These are phyloP conservation scores for Aix galericulata DNA, from an alignment of 2,113 vertebrate genomes.

Conservation along the genomic window DNA sequence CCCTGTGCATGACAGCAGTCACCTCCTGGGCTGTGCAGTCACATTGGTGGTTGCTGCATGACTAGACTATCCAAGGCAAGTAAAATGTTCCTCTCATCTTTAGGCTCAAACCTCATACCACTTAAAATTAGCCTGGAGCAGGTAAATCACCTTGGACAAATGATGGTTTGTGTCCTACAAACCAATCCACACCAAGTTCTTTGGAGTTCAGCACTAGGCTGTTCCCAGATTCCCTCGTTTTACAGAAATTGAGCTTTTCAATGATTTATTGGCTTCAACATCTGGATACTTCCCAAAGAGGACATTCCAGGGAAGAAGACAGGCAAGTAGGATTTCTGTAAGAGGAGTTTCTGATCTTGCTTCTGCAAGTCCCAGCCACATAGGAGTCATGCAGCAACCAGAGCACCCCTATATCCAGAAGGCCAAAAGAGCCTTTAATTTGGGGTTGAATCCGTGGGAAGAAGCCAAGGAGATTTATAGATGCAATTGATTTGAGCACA, in stretches of 20 bases:
- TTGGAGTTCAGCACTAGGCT: background rate
- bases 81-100: background rate
- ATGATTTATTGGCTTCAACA: background rate
- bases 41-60: fast-evolving
- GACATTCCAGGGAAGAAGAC: background rate
- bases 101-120: background rate
- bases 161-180: fast-evolving
- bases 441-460: background rate
- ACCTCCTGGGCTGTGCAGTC: background rate
- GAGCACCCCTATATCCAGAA: background rate
- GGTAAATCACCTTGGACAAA: background rate
- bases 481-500: background rate
- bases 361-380: background rate
- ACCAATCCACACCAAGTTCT: background rate
- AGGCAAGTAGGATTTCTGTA: background rate
- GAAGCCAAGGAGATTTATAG: background rate
- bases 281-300: background rate
- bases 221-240: background rate
- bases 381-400: background rate
- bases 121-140: background rate
- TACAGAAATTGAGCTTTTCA: background rate
- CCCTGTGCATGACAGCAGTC: background rate
- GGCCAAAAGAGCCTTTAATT: background rate
- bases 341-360: background rate
- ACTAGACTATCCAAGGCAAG: background rate